phyloP scores from a whole-genome alignment of 2,888 invertebrate genomes.

The Andrena bucephala region DNA sequence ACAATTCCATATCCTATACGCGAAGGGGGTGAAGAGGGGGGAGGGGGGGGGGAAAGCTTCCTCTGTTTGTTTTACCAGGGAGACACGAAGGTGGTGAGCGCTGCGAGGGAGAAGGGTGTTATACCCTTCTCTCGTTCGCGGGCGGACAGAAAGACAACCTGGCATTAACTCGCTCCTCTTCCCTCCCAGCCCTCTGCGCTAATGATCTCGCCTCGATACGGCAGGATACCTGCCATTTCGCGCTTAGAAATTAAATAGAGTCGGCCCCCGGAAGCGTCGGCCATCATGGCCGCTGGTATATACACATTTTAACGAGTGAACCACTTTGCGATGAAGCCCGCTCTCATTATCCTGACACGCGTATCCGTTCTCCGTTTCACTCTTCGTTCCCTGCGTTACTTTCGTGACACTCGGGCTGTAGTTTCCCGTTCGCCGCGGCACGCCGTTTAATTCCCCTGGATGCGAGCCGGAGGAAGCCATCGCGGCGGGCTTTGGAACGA shows the following conservation, averaged over 20 bases:
- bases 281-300: constrained; percentile 64
- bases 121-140: constrained; percentile 60
- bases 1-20: constrained; percentile 25
- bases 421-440: not conserved
- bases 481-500: not conserved
- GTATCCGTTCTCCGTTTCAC: constrained; percentile 71
- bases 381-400: constrained; percentile 48
- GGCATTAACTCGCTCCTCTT: constrained; percentile 76
- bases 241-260: constrained; percentile 76
- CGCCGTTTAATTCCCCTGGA: not conserved
- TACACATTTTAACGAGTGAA: constrained; percentile 27
- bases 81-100: constrained; percentile 22
- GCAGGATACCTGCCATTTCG: constrained; percentile 69
- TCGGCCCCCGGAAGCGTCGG: constrained; percentile 71
- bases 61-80: constrained; percentile 68
- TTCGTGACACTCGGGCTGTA: constrained; percentile 20
- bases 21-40: not conserved
- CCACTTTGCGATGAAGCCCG: constrained; percentile 34
- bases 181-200: constrained; percentile 5
- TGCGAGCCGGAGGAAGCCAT: not conserved
- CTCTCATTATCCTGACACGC: constrained; percentile 72
- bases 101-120: constrained; percentile 60
- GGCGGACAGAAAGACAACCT: constrained; percentile 77
- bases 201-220: constrained; percentile 61
- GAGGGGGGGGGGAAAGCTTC: constrained; percentile 21